Percentiles rank a stretch among this genome's conserved stretches.
Conservation (phyloP, 92 coral and sea anemone species). For the Diadumene lineata region DNA sequence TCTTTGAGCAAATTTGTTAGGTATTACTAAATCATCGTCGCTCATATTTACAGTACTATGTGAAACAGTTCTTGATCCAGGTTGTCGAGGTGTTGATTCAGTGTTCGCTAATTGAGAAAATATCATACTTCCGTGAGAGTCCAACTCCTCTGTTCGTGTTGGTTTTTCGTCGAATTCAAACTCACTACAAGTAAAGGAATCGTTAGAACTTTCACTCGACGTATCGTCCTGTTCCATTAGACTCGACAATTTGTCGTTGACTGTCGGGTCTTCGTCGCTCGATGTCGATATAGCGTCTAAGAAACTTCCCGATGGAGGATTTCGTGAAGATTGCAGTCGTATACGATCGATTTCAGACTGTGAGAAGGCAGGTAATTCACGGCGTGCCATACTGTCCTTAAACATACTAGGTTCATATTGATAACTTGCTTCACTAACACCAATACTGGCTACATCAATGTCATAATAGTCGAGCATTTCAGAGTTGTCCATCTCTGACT, state of each 20-base stretch:
- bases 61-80: constrained; percentile 64
- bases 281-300: constrained; percentile 87
- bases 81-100: constrained; percentile 23
- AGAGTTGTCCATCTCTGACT: constrained; percentile 77
- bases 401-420: constrained; percentile 84
- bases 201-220: constrained; percentile 97
- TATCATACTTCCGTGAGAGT: constrained; percentile 62
- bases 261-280: constrained; percentile 78
- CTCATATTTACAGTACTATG: constrained; percentile 65
- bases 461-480: constrained; percentile 92
- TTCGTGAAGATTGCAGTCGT: constrained; percentile 47
- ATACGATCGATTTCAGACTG: constrained; percentile 87
- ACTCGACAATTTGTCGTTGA: constrained; percentile 71
- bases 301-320: constrained; percentile 94
- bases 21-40: constrained; percentile 57
- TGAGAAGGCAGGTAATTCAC: constrained; percentile 76
- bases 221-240: constrained; percentile 80
- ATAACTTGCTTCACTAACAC: constrained; percentile 87
- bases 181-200: constrained; percentile 95
- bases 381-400: constrained; percentile 68
- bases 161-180: constrained; percentile 85
- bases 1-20: constrained; percentile 53
- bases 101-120: constrained; percentile 61
- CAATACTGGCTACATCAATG: constrained; percentile 93
- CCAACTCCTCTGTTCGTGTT: constrained; percentile 60